Base-by-base conservation (phyloP, 1,140 invertebrate genomes). In the Bombus pyrosoma region DNA sequence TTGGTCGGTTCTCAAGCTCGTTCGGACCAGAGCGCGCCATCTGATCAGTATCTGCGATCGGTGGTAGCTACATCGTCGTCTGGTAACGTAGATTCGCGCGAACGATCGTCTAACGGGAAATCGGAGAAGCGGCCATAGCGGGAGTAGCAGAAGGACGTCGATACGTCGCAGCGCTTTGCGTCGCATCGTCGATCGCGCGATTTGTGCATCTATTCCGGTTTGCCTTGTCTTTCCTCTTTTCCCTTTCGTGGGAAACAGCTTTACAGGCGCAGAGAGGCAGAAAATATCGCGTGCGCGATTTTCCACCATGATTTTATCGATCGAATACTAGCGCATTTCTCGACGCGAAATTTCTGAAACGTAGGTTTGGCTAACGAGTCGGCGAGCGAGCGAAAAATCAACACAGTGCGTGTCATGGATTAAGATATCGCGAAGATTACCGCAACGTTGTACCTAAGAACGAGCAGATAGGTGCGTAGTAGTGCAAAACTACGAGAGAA, bases 371-470 rank as follows among this genome's bases (percentile, higher is more conserved):
- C 47, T 2, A 28, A 62, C 25, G 57, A 59, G 57, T 12, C 28
- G 3, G 57, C 25, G 9, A 12, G 9, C 28, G 57, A n/a, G 59
- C 12, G 12, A 59, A 28, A 12, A 28, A n/a, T 34, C 83, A 69
- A 71, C 82, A 83, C 83, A 80, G 89, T 81, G 28, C 41, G 13
- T 80, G 83, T 86, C 85, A 43, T 68, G 88, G 79, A 90, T 90
- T 89, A 89, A 90, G 89, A 90, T 89, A 90, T 90, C 82, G 71
- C 73, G 81, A 18, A 68, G 83, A 89, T 89, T 85, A 87, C 79
- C 10, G 39, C 39, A 6, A 66, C 69, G 85, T 62, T 32, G 88
- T 80, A 88, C 76, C 74, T 78, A 89, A 82, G 64, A 53, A 53
- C 76, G 85, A 62, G 75, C 62, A 87, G 59, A 79, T 81, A 78